Percentiles rank a stretch among this genome's conserved stretches.
Conservation (phyloP, 2,888 invertebrate genomes). For the Amphipoea oculea region DNA sequence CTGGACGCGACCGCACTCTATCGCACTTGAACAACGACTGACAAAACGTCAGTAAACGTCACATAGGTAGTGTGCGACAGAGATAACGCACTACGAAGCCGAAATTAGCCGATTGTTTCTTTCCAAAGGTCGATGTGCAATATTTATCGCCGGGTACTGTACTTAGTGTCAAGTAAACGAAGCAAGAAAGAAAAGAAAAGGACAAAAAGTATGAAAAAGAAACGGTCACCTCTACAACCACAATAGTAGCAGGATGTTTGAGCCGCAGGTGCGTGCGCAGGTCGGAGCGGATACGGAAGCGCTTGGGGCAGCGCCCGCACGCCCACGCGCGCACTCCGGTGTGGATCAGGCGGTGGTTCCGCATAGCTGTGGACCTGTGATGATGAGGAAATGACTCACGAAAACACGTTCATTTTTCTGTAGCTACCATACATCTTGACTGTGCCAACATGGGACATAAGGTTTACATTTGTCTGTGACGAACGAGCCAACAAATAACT, state of each 20-base stretch:
- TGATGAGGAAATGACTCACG: neutral
- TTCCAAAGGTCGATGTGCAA: too few relatives aligned
- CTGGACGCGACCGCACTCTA: too few relatives aligned
- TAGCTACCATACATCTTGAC: neutral
- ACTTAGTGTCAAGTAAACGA: too few relatives aligned
- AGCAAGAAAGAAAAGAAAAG: neutral
- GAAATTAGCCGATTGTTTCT: too few relatives aligned
- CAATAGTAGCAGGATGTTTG: conserved; percentile 78
- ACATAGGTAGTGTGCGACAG: too few relatives aligned
- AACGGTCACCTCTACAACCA: conserved; percentile 79
- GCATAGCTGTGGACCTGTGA: conserved; percentile 80
- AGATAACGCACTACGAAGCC: too few relatives aligned
- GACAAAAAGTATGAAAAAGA: neutral
- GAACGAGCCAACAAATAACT: neutral
- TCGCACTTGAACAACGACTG: too few relatives aligned
- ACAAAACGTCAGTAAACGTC: too few relatives aligned
- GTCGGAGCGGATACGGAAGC: conserved; percentile 82
- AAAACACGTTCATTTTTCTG: neutral
- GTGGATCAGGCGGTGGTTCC: conserved; percentile 81
- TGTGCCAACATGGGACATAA: too few relatives aligned
- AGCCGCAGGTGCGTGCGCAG: conserved; percentile 78
- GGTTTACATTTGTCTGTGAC: too few relatives aligned
- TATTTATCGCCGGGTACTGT: too few relatives aligned
- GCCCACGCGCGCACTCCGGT: conserved; percentile 79
- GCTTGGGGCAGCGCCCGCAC: conserved; percentile 81